phyloP scores from a whole-genome alignment of 35 echinoderm and acorn worm genomes.

The Patiria miniata region DNA sequence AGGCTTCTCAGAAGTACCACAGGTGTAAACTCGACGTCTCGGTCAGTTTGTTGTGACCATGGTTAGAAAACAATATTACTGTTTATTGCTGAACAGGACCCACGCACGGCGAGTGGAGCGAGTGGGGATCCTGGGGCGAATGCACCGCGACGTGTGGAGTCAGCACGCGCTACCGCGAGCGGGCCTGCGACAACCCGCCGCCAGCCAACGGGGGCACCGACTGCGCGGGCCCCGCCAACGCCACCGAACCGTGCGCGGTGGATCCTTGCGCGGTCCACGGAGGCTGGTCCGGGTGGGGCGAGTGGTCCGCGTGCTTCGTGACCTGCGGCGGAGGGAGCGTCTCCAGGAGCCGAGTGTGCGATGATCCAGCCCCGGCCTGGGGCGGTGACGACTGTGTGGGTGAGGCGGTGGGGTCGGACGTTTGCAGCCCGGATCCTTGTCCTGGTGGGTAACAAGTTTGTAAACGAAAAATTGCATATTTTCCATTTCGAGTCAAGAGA shows the following conservation, averaged over 20 bases:
- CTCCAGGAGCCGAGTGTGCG: conserved; percentile 37
- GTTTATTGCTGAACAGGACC: not conserved
- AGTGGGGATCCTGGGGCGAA: conserved; percentile 48
- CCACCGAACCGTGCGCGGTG: conserved; percentile 50
- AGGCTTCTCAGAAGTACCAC: no score
- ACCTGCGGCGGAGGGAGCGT: conserved; percentile 65
- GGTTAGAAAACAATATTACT: no score
- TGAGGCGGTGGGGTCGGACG: not conserved
- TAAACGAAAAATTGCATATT: no score
- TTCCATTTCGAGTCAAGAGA: no score
- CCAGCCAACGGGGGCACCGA: conserved; percentile 55
- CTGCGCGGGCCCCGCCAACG: conserved; percentile 55
- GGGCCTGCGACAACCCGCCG: conserved; percentile 64
- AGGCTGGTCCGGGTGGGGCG: conserved; percentile 58
- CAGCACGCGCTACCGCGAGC: conserved; percentile 20
- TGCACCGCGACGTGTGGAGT: conserved; percentile 76
- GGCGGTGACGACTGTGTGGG: conserved; percentile 59
- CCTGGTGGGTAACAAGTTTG: conserved; percentile 46
- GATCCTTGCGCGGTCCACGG: conserved; percentile 80
- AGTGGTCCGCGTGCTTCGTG: conserved; percentile 59
- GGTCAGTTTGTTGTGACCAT: no score
- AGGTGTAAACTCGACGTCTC: no score
- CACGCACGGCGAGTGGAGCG: conserved; percentile 55
- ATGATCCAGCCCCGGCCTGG: conserved; percentile 60
- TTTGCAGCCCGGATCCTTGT: conserved; percentile 65